Evolutionary conservation across 2,797 vertebrate species (phyloP).

Genomic region (Gobio occitaniae): DNA sequence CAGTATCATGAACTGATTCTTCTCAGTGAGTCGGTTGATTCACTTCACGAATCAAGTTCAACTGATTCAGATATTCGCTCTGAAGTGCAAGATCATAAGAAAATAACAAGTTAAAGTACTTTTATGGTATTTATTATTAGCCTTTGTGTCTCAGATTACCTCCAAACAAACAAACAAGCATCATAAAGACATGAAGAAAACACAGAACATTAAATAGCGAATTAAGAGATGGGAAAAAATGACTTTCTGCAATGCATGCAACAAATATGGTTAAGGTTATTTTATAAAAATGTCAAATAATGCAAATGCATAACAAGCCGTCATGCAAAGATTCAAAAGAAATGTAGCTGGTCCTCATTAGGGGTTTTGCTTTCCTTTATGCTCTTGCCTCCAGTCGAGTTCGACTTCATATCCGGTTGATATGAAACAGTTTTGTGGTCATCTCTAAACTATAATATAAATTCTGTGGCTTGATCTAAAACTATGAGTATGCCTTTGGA

Average conservation of each 20-base stretch:
- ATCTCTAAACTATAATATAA: conserved; percentile 20
- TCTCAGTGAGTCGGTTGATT: neutral
- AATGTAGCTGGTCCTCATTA: conserved; percentile 6
- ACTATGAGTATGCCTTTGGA: neutral
- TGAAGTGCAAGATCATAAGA: too few relatives aligned
- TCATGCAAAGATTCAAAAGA: neutral
- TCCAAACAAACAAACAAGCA: neutral
- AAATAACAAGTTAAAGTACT: neutral
- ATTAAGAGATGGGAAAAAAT: neutral
- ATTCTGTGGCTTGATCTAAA: conserved; percentile 39
- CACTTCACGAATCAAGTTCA: neutral
- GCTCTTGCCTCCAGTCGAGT: neutral
- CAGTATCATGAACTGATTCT: neutral
- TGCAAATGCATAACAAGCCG: neutral
- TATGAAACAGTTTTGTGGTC: conserved; percentile 19
- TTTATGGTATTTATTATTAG: neutral
- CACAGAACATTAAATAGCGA: conserved; percentile 21
- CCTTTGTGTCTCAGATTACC: neutral
- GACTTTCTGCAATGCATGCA: neutral
- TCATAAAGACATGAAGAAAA: conserved; percentile 35
- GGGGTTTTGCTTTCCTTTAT: neutral
- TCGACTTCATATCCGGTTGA: conserved; percentile 6
- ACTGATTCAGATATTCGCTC: neutral
- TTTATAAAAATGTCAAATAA: neutral
- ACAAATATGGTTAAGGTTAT: neutral